A percentile compares a stretch with the other conserved stretches of the same genome.
Conservation (phyloP, 2,888 invertebrate genomes). For the Protonemura montana region DNA sequence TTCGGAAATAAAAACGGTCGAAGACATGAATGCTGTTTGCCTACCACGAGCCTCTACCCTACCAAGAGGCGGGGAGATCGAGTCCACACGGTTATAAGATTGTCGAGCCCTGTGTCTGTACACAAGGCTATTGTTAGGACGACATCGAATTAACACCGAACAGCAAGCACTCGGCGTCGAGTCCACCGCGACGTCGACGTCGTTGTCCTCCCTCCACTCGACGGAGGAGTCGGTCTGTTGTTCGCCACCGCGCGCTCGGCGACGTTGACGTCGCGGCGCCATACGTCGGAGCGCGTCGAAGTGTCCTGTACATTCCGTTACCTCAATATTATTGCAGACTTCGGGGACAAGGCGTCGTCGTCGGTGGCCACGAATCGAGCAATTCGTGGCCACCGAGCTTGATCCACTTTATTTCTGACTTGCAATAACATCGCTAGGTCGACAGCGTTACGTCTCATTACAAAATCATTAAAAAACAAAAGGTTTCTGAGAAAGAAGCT, state of each 20-base stretch:
- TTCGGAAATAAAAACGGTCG: not conserved
- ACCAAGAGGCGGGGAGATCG: no score
- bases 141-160: slow-evolving; percentile 40
- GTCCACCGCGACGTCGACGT: not conserved
- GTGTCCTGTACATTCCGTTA: not conserved
- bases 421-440: not conserved
- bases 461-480: slow-evolving; percentile 19
- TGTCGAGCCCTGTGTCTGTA: slow-evolving; percentile 20
- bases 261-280: not conserved
- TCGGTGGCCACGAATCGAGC: not conserved
- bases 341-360: not conserved
- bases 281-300: not conserved
- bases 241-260: not conserved
- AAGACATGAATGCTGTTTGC: no score
- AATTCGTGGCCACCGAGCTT: not conserved
- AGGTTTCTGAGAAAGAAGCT: not conserved
- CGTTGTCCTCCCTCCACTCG: slow-evolving; percentile 2
- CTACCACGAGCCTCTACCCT: no score
- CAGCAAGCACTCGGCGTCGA: slow-evolving; percentile 20
- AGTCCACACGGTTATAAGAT: not conserved
- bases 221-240: slow-evolving; percentile 4
- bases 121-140: slow-evolving; percentile 30
- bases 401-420: not conserved
- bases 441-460: not conserved
- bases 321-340: not conserved